Conservation (phyloP, 2,113 vertebrate species). For the Barnardius zonarius region DNA sequence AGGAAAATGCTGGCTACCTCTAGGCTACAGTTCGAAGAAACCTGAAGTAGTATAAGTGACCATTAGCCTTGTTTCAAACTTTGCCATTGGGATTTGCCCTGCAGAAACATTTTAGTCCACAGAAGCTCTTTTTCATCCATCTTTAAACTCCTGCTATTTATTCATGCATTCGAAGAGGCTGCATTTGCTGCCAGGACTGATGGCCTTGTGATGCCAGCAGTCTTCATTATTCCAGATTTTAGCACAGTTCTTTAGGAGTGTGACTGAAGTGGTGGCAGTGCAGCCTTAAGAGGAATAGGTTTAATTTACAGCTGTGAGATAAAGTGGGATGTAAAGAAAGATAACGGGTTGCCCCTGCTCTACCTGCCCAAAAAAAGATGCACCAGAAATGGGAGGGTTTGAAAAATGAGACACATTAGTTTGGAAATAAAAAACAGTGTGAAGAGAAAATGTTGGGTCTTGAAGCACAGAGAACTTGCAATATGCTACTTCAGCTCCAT, state of each 20-base stretch:
- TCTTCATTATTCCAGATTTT: constrained; percentile 2
- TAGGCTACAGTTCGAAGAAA: neutral
- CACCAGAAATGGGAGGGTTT: neutral
- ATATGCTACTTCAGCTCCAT: neutral
- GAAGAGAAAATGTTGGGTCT: neutral
- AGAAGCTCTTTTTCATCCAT: neutral
- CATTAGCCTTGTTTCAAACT: neutral
- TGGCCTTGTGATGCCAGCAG: neutral
- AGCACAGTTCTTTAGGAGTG: neutral
- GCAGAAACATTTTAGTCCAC: neutral
- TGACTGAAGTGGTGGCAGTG: neutral
- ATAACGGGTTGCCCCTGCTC: neutral
- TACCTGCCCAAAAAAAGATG: neutral
- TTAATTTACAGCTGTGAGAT: neutral
- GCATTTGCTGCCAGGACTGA: neutral
- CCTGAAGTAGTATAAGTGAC: neutral
- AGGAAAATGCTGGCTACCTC: neutral
- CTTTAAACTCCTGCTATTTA: constrained; percentile 12
- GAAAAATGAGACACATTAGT: neutral
- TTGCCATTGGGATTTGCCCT: neutral
- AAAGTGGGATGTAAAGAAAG: neutral
- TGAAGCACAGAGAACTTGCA: neutral
- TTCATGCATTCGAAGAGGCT: neutral
- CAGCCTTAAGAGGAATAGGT: neutral
- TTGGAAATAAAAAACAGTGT: neutral